phyloP scores from a whole-genome alignment of 1,140 invertebrate species.

The Lineus longissimus region DNA sequence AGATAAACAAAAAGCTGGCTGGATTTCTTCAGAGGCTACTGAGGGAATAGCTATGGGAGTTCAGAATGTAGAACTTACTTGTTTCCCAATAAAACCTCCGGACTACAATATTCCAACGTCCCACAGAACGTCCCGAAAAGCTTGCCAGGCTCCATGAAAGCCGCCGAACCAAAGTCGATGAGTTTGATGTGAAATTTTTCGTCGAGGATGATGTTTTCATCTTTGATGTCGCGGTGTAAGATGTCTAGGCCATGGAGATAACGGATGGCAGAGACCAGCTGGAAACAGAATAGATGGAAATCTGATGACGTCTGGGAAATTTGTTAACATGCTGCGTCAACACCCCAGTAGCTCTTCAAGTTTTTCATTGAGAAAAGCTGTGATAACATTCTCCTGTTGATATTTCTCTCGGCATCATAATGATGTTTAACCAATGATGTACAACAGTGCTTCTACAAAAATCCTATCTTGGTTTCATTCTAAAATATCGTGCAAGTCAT shows the following conservation, averaged over 20 bases:
- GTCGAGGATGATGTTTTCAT: constrained; percentile 74
- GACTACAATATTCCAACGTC: constrained; percentile 76
- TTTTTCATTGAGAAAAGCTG: too few species aligned
- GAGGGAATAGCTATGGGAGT: too few species aligned
- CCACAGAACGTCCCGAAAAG: constrained; percentile 73
- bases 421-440: too few species aligned
- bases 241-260: constrained; percentile 68
- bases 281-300: constrained; percentile 22
- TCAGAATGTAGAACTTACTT: constrained; percentile 54
- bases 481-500: too few species aligned
- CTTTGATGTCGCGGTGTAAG: constrained; percentile 71
- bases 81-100: constrained; percentile 70
- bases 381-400: too few species aligned
- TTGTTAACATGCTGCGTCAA: too few species aligned
- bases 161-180: constrained; percentile 76
- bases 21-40: too few species aligned
- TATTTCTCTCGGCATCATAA: too few species aligned
- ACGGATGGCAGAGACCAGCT: constrained; percentile 67
- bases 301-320: neutral
- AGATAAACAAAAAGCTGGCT: too few species aligned
- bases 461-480: too few species aligned
- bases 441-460: too few species aligned
- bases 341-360: neutral
- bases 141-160: constrained; percentile 61
- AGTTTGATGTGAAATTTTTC: constrained; percentile 71